phyloP scores from a whole-genome alignment of 2,797 vertebrate genomes.

The Halcyon smyrnensis region DNA sequence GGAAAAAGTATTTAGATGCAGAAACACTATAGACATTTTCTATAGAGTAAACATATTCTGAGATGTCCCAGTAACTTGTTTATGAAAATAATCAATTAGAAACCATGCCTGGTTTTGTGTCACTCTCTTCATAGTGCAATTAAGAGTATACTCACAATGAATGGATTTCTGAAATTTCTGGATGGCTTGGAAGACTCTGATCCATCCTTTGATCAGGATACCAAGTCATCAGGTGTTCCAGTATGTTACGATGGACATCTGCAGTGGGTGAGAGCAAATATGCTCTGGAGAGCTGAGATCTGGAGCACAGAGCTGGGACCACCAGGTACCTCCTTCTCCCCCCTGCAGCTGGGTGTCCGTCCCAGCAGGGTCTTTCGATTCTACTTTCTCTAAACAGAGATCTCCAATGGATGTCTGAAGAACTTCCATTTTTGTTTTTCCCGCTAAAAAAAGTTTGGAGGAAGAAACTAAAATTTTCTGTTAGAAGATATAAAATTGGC shows the following conservation, averaged over 20 bases:
- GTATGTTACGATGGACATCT: background rate
- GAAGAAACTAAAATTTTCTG: background rate
- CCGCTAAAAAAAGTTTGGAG: background rate
- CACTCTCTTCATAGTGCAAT: background rate
- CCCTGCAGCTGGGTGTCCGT: background rate
- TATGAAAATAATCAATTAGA: background rate
- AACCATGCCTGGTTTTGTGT: background rate
- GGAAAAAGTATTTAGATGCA: background rate
- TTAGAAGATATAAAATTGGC: background rate
- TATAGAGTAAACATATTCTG: background rate
- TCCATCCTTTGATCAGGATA: background rate
- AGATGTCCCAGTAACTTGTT: background rate
- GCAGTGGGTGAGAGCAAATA: accelerated
- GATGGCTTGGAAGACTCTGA: background rate
- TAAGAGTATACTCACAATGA: background rate
- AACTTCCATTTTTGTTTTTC: background rate
- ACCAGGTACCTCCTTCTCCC: background rate
- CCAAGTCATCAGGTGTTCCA: accelerated
- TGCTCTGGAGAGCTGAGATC: background rate
- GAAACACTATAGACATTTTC: background rate
- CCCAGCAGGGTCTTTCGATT: background rate
- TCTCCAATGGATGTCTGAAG: background rate
- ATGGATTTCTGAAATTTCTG: background rate
- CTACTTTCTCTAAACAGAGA: background rate
- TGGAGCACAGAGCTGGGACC: background rate